Conservation (phyloP, 1,140 invertebrate genomes). For the Aphelenchoides fujianensis region DNA sequence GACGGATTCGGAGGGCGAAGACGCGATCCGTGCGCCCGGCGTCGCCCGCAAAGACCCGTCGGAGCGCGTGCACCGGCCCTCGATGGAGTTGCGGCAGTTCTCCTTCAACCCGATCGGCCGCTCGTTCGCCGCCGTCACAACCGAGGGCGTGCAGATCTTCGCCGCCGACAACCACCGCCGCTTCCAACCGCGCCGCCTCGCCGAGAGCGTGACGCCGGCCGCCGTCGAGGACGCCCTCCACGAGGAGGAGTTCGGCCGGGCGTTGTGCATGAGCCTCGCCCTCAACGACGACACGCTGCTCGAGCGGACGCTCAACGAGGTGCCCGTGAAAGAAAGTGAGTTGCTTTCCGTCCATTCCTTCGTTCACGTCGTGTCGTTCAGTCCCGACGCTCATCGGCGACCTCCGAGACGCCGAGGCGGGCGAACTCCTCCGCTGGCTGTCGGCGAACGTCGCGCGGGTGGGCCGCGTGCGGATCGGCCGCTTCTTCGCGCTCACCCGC, state of each 20-base stretch:
- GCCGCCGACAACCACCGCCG: constrained; percentile 32
- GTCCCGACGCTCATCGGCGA: not conserved
- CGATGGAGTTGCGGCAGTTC: constrained; percentile 28
- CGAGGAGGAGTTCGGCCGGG: constrained; percentile 35
- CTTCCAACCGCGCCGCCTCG: constrained; percentile 44
- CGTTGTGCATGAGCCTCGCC: constrained; percentile 34
- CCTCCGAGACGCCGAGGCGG: not conserved
- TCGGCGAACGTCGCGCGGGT: constrained; percentile 1
- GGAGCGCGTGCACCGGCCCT: constrained; percentile 32
- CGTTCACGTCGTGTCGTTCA: not conserved
- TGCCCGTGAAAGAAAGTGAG: constrained; percentile 41
- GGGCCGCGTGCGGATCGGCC: constrained; percentile 8
- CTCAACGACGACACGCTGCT: constrained; percentile 40
- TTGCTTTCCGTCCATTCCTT: not conserved
- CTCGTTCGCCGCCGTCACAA: constrained; percentile 47
- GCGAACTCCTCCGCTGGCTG: constrained; percentile 11
- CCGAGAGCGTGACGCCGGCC: constrained; percentile 27
- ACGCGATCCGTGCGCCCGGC: constrained; percentile 33
- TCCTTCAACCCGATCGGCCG: constrained; percentile 43
- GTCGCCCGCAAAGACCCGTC: constrained; percentile 40
- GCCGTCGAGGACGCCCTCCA: constrained; percentile 22
- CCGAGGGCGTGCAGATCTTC: constrained; percentile 45
- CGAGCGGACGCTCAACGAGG: constrained; percentile 23
- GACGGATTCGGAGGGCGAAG: constrained; percentile 41
- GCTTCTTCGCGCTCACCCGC: constrained; percentile 2